phyloP scores from a whole-genome alignment of 2,797 vertebrate species.

The Alectoris magna region DNA sequence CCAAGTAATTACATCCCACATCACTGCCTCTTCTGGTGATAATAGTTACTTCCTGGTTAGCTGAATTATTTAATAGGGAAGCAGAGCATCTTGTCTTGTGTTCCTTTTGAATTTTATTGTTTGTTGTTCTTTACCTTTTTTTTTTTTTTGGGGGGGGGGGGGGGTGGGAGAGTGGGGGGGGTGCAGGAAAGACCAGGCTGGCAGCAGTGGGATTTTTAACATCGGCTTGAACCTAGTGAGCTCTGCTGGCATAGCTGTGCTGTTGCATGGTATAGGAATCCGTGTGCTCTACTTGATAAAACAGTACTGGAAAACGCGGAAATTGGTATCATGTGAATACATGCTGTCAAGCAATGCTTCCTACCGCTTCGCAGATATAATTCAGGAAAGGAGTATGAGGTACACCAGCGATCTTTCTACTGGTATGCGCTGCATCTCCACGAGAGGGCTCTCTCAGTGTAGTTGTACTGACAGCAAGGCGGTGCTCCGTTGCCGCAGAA shows the following conservation, averaged over 20 bases:
- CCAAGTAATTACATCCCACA: not conserved
- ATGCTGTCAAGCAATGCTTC: not conserved
- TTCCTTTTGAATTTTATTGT: not conserved
- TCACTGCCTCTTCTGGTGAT: not conserved
- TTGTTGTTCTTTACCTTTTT: not conserved
- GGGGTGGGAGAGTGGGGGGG: no score
- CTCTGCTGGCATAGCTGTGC: not conserved
- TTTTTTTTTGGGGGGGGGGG: no score
- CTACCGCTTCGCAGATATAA: not conserved
- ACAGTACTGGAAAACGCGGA: not conserved
- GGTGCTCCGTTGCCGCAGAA: fast-evolving
- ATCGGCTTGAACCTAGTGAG: fast-evolving
- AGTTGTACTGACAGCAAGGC: not conserved
- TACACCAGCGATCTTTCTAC: not conserved
- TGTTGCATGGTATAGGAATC: not conserved
- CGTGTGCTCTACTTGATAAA: no score
- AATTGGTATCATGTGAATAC: not conserved
- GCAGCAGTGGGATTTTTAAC: not conserved
- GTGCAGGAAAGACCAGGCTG: not conserved
- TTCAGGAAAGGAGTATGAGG: not conserved
- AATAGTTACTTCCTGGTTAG: not conserved
- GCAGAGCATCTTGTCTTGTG: not conserved
- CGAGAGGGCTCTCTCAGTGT: not conserved
- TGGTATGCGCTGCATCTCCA: not conserved
- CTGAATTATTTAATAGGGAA: not conserved